A percentile compares a stretch with the other conserved stretches of the same genome.
phyloP scores from a whole-genome alignment of 2,113 vertebrate species.

The Acanthisitta chloris region DNA sequence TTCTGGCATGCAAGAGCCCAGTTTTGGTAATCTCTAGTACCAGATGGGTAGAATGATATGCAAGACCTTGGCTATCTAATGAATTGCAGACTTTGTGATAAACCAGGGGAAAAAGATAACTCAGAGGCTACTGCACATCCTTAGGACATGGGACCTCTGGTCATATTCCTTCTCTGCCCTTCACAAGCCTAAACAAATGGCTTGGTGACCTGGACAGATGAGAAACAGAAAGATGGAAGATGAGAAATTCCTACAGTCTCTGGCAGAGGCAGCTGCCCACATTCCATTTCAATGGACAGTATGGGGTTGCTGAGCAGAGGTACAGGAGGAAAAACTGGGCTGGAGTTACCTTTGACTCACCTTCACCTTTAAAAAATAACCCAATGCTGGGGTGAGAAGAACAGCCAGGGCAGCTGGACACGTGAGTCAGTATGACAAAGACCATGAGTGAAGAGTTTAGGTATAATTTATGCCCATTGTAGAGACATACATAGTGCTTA shows the following conservation, averaged over 20 bases:
- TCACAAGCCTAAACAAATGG: background rate
- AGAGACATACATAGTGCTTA: background rate
- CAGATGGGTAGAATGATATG: background rate
- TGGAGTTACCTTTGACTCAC: background rate
- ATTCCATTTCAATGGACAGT: accelerated
- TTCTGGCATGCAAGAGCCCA: background rate
- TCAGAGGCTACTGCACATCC: background rate
- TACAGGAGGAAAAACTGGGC: background rate
- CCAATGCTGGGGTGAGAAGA: background rate
- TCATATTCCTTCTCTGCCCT: background rate
- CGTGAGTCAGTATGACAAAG: background rate
- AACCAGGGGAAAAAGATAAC: background rate
- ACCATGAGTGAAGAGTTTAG: background rate
- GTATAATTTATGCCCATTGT: too few relatives aligned
- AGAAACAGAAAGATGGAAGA: background rate
- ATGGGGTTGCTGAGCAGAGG: background rate
- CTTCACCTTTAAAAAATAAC: background rate
- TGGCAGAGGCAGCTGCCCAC: background rate
- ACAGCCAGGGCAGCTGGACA: background rate
- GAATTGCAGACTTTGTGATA: background rate
- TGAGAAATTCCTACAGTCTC: background rate
- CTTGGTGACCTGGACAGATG: background rate
- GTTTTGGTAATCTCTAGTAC: background rate
- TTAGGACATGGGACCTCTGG: background rate
- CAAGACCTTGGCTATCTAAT: background rate